Conservation (phyloP, 2,113 vertebrate genomes). For the Myrmecophaga tridactyla region DNA sequence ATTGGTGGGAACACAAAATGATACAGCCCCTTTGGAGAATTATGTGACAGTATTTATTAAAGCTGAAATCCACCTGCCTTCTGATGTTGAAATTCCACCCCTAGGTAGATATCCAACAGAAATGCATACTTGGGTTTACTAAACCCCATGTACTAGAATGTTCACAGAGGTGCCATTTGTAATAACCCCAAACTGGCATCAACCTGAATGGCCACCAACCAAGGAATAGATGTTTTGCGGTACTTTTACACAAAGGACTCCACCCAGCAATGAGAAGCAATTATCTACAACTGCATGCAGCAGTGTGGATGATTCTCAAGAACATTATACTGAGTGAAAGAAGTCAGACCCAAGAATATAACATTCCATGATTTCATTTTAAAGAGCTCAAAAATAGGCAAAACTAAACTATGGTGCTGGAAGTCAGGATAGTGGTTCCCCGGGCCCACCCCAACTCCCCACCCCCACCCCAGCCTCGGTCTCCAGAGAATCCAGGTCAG, state of each 20-base stretch:
- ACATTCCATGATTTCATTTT: not conserved
- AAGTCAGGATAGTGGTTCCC: not conserved
- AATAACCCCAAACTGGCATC: too few species aligned
- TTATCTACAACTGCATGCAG: not conserved
- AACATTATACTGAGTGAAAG: not conserved
- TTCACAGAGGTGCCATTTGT: not conserved
- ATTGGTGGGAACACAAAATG: not conserved
- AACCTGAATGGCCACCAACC: not conserved
- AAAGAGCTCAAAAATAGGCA: not conserved
- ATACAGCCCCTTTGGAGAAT: not conserved
- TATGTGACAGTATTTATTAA: not conserved
- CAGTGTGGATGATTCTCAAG: not conserved
- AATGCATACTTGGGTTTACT: not conserved
- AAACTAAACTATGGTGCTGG: not conserved
- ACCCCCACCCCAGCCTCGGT: not conserved
- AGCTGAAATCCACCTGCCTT: not conserved
- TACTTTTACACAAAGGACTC: not conserved
- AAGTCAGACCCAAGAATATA: not conserved
- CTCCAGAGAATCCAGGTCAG: not conserved
- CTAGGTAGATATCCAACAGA: not conserved
- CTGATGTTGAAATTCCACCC: not conserved
- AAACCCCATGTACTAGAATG: not conserved
- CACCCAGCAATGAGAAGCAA: not conserved
- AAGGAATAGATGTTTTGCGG: not conserved
- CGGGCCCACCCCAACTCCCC: not conserved